Evolutionary conservation across 2,797 vertebrate species (phyloP), one percentile per base, ranked within the genome.

Genomic region (Coccyzus lansbergi): DNA sequence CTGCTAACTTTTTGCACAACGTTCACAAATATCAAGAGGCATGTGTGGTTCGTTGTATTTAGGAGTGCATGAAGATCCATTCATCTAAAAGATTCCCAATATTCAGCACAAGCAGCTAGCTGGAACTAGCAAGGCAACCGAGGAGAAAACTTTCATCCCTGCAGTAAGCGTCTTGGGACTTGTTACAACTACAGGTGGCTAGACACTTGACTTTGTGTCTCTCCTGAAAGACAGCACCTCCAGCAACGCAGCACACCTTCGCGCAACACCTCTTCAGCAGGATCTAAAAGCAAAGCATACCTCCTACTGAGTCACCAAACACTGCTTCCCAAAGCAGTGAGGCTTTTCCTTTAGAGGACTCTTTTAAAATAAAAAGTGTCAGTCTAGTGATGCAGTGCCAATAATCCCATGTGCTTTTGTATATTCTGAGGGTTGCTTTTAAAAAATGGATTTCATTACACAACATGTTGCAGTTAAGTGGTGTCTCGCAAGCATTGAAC

Each of bases 111-210:
- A 92, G 90, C 71, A 89, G 77, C 44, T 86, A 53, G 31, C 49
- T 90, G 72, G 64, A 85, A 81, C 56, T 62, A 53, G 88, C 71
- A 92, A 96, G 83, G 96, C 94, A 92, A 86, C 28, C 2, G 52
- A 94, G 90, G 53, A 96, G 90, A 92, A 94, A 93, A 83, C 94
- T 94, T 94, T 95, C 58, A 96, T 96, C 94, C 92, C 83, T 87
- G 64, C 52, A 60, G 70, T 34, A 76, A 90, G 76, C 2, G 5
- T 82, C 91, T 93, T 94, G 92, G 91, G 93, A 95, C 93, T 95
- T 94, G 93, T 95, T 95, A 95, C 10, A 59, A 74, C 92, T 92
- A 84, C 82, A 92, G 80, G 92, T 97, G 94, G 76, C 59, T 92
- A 88, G 89, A 70, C 59, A 87, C 92, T 92, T 84, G 91, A 95